These are phyloP conservation scores for Xiphydria camelus DNA, from an alignment of 2,888 invertebrate species.

Conservation along the genomic window DNA sequence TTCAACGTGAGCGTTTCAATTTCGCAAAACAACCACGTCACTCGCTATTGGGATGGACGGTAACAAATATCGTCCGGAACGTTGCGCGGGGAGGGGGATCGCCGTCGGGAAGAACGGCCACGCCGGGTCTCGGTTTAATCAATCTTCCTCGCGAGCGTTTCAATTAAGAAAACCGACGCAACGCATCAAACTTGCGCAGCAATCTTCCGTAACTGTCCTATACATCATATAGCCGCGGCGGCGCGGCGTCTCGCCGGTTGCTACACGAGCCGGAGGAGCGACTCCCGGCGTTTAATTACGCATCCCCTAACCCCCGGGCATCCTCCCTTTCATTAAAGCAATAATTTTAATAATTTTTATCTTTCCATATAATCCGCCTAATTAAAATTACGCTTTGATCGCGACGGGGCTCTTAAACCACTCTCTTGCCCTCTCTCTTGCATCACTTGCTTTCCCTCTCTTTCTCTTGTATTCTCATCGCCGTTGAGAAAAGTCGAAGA, in stretches of 20 bases:
- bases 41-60: too few relatives aligned
- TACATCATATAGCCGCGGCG: constrained; percentile 9
- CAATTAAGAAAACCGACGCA: constrained; percentile 11
- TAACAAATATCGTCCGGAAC: too few relatives aligned
- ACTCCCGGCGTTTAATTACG: constrained; percentile 55
- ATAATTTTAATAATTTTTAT: constrained; percentile 60
- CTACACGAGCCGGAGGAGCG: constrained; percentile 26
- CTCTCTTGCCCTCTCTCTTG: constrained; percentile 19
- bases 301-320: constrained; percentile 35
- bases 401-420: constrained; percentile 37
- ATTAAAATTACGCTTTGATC: constrained; percentile 58
- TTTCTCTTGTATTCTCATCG: too few relatives aligned
- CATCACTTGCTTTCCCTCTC: too few relatives aligned
- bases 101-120: too few relatives aligned
- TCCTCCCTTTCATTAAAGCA: constrained; percentile 57
- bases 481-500: too few relatives aligned
- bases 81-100: too few relatives aligned
- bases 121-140: too few relatives aligned
- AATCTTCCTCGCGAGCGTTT: not conserved
- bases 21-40: too few relatives aligned
- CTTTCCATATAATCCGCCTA: constrained; percentile 57
- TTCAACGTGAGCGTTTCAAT: too few relatives aligned
- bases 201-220: constrained; percentile 15
- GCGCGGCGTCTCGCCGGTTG: constrained; percentile 1
- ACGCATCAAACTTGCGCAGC: constrained; percentile 15